Evolutionary conservation across 1,140 invertebrate genomes (phyloP), one percentile per base, ranked within the genome.

Genomic region (Ladona fulva): DNA sequence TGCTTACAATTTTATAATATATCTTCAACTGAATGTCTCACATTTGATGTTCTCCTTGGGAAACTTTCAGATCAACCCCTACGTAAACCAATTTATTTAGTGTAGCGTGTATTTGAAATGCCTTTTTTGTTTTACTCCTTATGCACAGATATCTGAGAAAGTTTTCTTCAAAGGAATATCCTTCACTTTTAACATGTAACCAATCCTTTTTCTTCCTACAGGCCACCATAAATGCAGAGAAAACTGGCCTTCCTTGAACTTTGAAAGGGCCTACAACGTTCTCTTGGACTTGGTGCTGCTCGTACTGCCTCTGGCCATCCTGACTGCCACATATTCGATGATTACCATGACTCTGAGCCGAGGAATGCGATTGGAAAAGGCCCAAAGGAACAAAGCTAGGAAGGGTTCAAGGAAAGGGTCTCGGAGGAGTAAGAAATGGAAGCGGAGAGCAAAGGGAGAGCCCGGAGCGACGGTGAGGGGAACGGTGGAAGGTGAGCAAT

Each of bases 271-370:
- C 10, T 90, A 89, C 83, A 88, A 86, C 78, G 79, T 89, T 42
- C 81, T 87, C 19, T 83, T 90, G 24, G 86, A 88, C 79, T 80
- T 87, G 3, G 78, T 88, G 0, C 83, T 90, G n/a, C 82, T 90
- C 22, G 81, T 89, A 11, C 78, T 88, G 25, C 89, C 89, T 0
- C 82, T 90, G 10, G 75, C 87, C 8, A 83, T 89, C 44, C 89
- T 90, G 85, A 84, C 83, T 0, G 81, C 83, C 5, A 87, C 86
- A n/a, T 88, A 87, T 81, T 82, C 82, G 25, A 82, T 86, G 75
- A 89, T 91, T 42, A 83, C 83, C 25, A 80, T 80, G 77, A 85
- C 84, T 24, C 80, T 85, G 5, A 84, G 83, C 82, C 81, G 81
- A 77, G 83, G 81, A 25, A 81, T 84, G 59, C 66, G 80, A 16